A percentile compares a stretch with the other conserved stretches of the same genome.
These are phyloP conservation scores for Ethmia dodecea DNA, from an alignment of 2,888 invertebrate species.

Conservation along the genomic window DNA sequence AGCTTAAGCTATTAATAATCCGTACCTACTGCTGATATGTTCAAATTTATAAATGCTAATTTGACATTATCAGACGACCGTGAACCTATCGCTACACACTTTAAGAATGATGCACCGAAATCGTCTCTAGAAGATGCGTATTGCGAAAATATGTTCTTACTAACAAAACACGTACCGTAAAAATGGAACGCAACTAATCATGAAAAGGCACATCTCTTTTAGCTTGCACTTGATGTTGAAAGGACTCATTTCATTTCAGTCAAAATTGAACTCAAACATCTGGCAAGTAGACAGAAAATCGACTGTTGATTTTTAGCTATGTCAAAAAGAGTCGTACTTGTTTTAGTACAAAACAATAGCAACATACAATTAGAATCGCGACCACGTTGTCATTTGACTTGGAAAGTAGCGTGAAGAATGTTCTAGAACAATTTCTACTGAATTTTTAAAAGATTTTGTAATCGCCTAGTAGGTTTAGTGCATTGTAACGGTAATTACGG, in stretches of 20 bases:
- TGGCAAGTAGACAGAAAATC: constrained; percentile 4
- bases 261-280: constrained; percentile 22
- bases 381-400: constrained; percentile 62
- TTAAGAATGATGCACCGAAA: constrained; percentile 4
- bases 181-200: constrained; percentile 67
- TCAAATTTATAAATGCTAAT: constrained; percentile 5
- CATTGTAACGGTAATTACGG: background rate
- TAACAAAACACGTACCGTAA: constrained; percentile 39
- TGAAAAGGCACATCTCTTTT: constrained; percentile 43
- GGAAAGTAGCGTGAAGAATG: constrained; percentile 54
- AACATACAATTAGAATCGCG: constrained; percentile 46
- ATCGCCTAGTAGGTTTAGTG: constrained; percentile 15
- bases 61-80: constrained; percentile 16
- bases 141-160: constrained; percentile 48
- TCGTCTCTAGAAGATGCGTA: constrained; percentile 5
- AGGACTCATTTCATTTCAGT: constrained; percentile 12
- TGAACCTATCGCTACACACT: no score
- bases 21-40: no score
- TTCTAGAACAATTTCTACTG: constrained; percentile 36
- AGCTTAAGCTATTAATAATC: no score
- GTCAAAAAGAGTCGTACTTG: constrained; percentile 10
- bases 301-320: background rate
- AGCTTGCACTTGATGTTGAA: constrained; percentile 36
- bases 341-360: constrained; percentile 39
- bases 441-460: constrained; percentile 48